Percentiles rank a stretch among this genome's conserved stretches.
Evolutionary conservation across 2,113 vertebrate genomes (phyloP).

Genomic region (Athene cunicularia): DNA sequence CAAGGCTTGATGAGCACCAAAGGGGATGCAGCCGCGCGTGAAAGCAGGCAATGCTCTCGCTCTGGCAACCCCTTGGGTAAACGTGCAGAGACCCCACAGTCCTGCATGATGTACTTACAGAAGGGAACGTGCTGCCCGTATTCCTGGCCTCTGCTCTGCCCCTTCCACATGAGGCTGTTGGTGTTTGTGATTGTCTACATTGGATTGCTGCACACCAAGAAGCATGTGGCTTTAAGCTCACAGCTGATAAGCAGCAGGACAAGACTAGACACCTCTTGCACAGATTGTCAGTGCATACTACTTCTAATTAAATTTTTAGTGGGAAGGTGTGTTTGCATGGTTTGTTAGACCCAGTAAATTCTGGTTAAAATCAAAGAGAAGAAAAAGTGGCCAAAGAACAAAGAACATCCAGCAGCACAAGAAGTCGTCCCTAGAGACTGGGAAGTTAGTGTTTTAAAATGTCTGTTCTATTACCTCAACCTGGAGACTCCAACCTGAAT

Average conservation of each 20-base stretch:
- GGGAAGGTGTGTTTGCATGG: not conserved
- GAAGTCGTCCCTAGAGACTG: not conserved
- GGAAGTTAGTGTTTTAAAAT: not conserved
- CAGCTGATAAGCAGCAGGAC: not conserved
- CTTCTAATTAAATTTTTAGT: not conserved
- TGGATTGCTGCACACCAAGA: fast-evolving
- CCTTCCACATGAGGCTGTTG: not conserved
- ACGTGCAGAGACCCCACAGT: not conserved
- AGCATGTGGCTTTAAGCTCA: not conserved
- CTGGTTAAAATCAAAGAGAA: not conserved
- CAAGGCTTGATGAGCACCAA: not conserved
- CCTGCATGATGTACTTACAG: too few relatives aligned
- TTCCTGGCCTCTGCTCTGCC: not conserved
- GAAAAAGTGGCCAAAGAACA: not conserved
- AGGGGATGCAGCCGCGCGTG: fast-evolving
- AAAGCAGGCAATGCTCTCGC: not conserved
- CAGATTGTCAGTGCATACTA: fast-evolving
- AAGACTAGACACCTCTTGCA: not conserved
- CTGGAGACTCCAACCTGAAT: not conserved
- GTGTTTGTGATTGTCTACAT: fast-evolving
- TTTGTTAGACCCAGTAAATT: not conserved
- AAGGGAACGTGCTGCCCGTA: not conserved
- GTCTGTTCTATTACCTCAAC: not conserved
- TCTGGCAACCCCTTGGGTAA: not conserved
- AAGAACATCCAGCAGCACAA: not conserved